Evolutionary conservation across 2,113 vertebrate species (phyloP), one percentile per base, ranked within the genome.

Genomic region (Triplophysa rosa): DNA sequence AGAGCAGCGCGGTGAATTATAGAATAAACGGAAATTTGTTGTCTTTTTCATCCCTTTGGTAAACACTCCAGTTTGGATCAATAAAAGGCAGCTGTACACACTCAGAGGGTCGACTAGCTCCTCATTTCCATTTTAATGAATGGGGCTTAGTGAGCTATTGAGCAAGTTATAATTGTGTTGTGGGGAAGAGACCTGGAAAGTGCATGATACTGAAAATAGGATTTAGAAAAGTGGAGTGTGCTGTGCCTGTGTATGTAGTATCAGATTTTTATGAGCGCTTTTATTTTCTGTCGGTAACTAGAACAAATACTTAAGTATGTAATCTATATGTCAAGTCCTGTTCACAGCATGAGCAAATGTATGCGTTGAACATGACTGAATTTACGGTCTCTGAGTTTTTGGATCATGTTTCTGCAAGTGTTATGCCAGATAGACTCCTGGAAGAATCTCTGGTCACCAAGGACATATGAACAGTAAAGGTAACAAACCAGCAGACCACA

Each of bases 81-180:
- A 87, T 89, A 78, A 85, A 54, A 82, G 52, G 81, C 70, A 67
- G 68, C 71, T 54, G 71, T 62, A 63, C 42, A 85, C 78, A 84
- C 82, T 71, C 68, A 67, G 83, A 37, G 66, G 66, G 59, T 62
- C 17, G 54, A 11, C 72, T 63, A 59, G 49, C 56, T 56, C 67
- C 80, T 81, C 79, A 78, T 85, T 88, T 88, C 82, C 83, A 85
- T 85, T 66, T 84, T 82, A 87, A 87, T 88, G 56, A 84, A 84
- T 86, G 79, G 63, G 52, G 82, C 82, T 81, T 83, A 82, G 82
- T 83, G 74, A 64, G 59, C 42, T 76, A 65, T 76, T 76, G 73
- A 76, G 84, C 77, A 58, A 69, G 71, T 77, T 82, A 84, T 86
- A 84, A 86, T 86, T 74, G 77, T 82, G 71, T 77, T 64, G 49